A percentile compares a stretch with the other conserved stretches of the same genome.
phyloP scores from a whole-genome alignment of 2,797 vertebrate genomes.

The Adelosebastes latens region DNA sequence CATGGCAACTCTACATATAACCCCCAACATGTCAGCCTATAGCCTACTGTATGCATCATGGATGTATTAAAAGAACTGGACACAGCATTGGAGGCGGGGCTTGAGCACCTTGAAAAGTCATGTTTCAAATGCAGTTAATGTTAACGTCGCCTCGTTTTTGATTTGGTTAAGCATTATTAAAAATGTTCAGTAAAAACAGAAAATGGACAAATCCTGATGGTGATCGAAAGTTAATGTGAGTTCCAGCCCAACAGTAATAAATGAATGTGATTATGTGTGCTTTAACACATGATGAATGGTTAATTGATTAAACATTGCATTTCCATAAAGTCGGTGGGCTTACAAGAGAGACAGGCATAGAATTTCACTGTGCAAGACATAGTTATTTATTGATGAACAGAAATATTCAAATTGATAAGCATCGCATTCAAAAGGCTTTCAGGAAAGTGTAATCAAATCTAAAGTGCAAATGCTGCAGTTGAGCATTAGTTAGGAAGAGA shows the following conservation, averaged over 20 bases:
- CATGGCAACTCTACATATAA: too few relatives aligned
- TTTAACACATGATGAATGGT: too few relatives aligned
- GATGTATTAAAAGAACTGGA: too few relatives aligned
- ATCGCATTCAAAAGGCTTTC: not conserved
- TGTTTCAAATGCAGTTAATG: not conserved
- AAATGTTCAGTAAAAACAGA: not conserved
- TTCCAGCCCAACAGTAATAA: too few relatives aligned
- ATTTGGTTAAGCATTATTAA: not conserved
- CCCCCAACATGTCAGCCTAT: too few relatives aligned
- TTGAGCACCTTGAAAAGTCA: not conserved
- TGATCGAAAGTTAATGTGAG: too few relatives aligned
- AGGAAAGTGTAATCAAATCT: conserved; percentile 5
- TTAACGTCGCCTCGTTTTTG: not conserved
- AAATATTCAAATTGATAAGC: not conserved
- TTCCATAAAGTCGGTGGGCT: not conserved
- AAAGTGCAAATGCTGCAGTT: conserved; percentile 70
- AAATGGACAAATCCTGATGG: not conserved
- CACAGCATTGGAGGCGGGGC: too few relatives aligned
- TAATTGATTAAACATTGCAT: too few relatives aligned
- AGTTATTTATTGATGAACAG: conserved; percentile 57
- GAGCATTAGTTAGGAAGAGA: conserved; percentile 18
- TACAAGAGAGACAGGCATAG: not conserved
- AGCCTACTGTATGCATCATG: too few relatives aligned
- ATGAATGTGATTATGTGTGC: too few relatives aligned
- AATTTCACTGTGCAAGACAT: conserved; percentile 38